Evolutionary conservation across 2,113 vertebrate species (phyloP), one percentile per base, ranked within the genome.

Genomic region (Oostethus manadensis): DNA sequence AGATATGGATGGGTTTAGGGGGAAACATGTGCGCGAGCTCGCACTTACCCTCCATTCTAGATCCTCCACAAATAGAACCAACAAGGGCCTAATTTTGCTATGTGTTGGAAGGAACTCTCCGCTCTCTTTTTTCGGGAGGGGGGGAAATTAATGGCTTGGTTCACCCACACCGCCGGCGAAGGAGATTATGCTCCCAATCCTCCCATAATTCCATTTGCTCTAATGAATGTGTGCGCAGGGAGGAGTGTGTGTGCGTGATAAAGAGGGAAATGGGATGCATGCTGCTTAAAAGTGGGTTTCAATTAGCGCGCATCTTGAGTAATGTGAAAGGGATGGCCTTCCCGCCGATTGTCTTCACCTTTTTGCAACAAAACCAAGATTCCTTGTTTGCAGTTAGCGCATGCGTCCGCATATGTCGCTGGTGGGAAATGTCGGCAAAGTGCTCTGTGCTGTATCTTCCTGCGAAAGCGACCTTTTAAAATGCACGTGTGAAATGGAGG

Each of bases 151-250:
- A 73, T 58, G 23, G 70, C 76, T 81, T 45, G 62, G 61, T 80
- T 75, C 71, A 59, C 51, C 65, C 71, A 69, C 66, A 76, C 71
- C 64, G 29, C 75, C 46, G 7, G 67, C 78, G 77, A 84, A 73
- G 71, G 55, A 80, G 77, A 84, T 83, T 84, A 87, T 76, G 60
- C 64, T 53, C 73, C 60, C 72, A 84, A 84, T 83, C 78, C 80
- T 72, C 60, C 60, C 17, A 38, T 82, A 83, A 86, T 85, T 86
- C 80, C 69, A 82, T 81, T 88, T 79, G 68, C 78, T 69, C 77
- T 81, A 78, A 87, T 85, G 79, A 80, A 79, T 76, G 10, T 74
- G 62, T 74, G 62, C 64, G 56, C 33, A 71, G 53, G 51, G 17
- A 18, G 26, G 51, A 33, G 60, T 46, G 61, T 42, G 49, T 45